Evolutionary conservation across 2,888 invertebrate species (phyloP).

Genomic region (Salpingus planirostris): DNA sequence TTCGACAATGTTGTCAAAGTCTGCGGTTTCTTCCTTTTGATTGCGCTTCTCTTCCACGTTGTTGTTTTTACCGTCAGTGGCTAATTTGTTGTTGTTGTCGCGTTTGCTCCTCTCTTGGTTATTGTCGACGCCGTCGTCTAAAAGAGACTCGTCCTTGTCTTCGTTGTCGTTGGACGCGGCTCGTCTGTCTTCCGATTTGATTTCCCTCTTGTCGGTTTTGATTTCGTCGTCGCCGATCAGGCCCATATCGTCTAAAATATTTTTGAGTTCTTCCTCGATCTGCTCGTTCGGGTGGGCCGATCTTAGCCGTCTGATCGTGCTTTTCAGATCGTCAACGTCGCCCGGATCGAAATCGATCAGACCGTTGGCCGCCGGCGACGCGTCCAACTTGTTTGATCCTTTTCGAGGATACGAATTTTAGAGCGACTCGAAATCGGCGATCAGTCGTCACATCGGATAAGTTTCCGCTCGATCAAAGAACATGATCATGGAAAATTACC

Average conservation of each 20-base stretch:
- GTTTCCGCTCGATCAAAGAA: not conserved
- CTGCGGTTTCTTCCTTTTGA: constrained; percentile 1
- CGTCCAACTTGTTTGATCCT: constrained; percentile 8
- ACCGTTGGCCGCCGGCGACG: constrained; percentile 3
- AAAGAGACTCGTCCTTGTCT: not conserved
- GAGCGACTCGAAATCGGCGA: not conserved
- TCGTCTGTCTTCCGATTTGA: no score
- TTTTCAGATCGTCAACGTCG: constrained; percentile 9
- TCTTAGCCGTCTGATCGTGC: constrained; percentile 15
- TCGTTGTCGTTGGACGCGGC: not conserved
- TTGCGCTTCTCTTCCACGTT: constrained; percentile 1
- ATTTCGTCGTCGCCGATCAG: constrained; percentile 22
- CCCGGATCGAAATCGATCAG: no score
- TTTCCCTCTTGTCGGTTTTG: constrained; percentile 2
- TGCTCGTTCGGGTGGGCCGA: constrained; percentile 14
- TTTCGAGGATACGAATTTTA: not conserved
- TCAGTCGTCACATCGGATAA: no score
- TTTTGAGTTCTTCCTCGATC: constrained; percentile 24
- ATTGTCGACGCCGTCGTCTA: not conserved
- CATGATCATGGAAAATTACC: no score
- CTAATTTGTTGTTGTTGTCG: not conserved
- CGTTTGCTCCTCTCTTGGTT: not conserved
- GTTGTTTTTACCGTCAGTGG: constrained; percentile 2
- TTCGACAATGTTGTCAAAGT: no score
- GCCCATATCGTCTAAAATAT: constrained; percentile 28